Evolutionary conservation across 1,140 invertebrate species (phyloP).

Genomic region (Teleogryllus occipitalis): DNA sequence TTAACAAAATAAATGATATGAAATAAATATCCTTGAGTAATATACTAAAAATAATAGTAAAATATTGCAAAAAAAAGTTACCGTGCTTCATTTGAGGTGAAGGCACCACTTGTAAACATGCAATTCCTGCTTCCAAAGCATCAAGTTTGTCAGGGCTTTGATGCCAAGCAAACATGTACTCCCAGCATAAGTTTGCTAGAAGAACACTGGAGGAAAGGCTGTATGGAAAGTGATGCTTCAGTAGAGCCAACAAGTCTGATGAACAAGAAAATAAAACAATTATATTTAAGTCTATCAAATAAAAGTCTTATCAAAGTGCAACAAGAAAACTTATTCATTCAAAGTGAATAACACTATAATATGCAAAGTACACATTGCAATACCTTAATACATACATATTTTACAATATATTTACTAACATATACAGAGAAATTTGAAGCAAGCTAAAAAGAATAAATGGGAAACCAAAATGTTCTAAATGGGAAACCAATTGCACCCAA

Average conservation of each 20-base stretch:
- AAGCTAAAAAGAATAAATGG: too few relatives aligned
- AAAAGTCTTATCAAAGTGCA: too few relatives aligned
- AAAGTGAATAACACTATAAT: too few relatives aligned
- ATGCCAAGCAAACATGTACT: conserved; percentile 78
- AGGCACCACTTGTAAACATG: conserved; percentile 50
- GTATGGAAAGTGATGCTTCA: conserved; percentile 72
- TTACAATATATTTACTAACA: too few relatives aligned
- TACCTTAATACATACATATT: too few relatives aligned
- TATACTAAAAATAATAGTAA: not conserved
- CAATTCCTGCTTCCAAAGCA: conserved; percentile 52
- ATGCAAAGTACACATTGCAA: too few relatives aligned
- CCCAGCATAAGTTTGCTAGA: conserved; percentile 81
- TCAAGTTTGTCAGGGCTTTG: conserved; percentile 54
- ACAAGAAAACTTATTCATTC: too few relatives aligned
- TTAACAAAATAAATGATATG: too few relatives aligned
- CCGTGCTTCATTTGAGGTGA: conserved; percentile 57
- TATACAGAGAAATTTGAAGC: too few relatives aligned
- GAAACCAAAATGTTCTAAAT: too few relatives aligned
- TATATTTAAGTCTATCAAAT: too few relatives aligned
- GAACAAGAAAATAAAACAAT: not conserved
- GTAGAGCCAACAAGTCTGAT: conserved; percentile 41
- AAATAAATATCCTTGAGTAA: not conserved
- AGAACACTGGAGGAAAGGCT: conserved; percentile 71
- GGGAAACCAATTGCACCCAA: too few relatives aligned
- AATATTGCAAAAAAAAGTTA: conserved; percentile 10